phyloP scores from a whole-genome alignment of 2,797 vertebrate species.

The Todus mexicanus region DNA sequence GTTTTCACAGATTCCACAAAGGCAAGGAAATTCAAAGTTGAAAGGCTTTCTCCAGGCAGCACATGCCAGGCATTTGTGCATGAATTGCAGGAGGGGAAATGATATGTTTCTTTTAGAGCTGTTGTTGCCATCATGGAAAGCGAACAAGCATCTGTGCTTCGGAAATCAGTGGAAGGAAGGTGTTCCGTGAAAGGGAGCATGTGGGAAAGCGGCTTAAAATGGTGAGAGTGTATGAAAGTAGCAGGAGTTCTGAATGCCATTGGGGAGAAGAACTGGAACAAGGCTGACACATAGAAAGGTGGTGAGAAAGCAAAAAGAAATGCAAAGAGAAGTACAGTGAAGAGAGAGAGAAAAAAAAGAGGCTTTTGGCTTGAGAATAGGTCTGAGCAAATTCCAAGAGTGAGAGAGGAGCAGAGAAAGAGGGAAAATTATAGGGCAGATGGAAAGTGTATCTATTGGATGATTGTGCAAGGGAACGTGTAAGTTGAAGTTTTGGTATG shows the following conservation, averaged over 20 bases:
- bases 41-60: slow-evolving; percentile 56
- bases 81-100: slow-evolving; percentile 54
- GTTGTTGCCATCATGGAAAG: slow-evolving; percentile 61
- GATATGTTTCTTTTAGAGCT: slow-evolving; percentile 56
- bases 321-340: slow-evolving; percentile 16
- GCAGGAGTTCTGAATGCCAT: slow-evolving; percentile 59
- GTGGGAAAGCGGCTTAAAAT: slow-evolving; percentile 60
- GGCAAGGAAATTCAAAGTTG: slow-evolving; percentile 48
- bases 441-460: slow-evolving; percentile 17
- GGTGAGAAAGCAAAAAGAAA: slow-evolving; percentile 49
- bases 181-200: slow-evolving; percentile 56
- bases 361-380: slow-evolving; percentile 12
- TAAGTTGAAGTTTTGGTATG: background rate
- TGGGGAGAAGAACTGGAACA: slow-evolving; percentile 46
- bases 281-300: slow-evolving; percentile 63
- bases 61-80: slow-evolving; percentile 57
- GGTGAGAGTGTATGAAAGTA: slow-evolving; percentile 41
- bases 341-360: background rate
- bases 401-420: background rate
- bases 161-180: slow-evolving; percentile 46
- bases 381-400: slow-evolving; percentile 44
- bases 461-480: background rate
- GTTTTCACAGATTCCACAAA: slow-evolving; percentile 54
- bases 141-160: slow-evolving; percentile 59
- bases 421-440: background rate